Evolutionary conservation across 2,113 vertebrate genomes (phyloP).

Genomic region (Dicaeum eximium): DNA sequence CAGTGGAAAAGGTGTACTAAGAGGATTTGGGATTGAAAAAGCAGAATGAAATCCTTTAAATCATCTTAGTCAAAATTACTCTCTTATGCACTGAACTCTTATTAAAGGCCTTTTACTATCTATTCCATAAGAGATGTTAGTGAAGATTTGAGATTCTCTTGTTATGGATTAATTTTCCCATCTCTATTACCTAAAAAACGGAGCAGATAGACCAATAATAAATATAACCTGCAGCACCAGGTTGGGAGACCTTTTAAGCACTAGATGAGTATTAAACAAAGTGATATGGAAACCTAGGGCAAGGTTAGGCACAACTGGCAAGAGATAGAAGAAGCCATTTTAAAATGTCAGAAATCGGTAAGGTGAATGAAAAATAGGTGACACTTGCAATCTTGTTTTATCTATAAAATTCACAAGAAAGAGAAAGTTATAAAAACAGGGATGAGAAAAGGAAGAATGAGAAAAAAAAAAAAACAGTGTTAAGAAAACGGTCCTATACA

Average conservation of each 20-base stretch:
- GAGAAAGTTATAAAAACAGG: not conserved
- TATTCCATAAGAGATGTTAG: not conserved
- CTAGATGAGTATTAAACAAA: not conserved
- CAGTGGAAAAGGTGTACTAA: not conserved
- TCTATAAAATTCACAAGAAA: not conserved
- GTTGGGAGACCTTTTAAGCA: not conserved
- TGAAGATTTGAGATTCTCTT: not conserved
- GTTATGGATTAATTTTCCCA: not conserved
- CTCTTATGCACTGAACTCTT: not conserved
- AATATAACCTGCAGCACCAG: not conserved
- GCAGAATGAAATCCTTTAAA: not conserved
- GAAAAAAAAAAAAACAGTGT: not conserved
- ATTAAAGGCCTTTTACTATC: not conserved
- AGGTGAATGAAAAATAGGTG: not conserved
- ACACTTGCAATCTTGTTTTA: not conserved
- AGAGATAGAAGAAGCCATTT: not conserved
- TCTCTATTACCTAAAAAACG: not conserved
- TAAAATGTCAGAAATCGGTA: not conserved
- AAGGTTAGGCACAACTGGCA: accelerated
- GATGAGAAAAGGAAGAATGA: not conserved
- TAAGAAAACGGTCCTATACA: not conserved
- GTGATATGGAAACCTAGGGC: not conserved
- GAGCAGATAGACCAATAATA: not conserved
- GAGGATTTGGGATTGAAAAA: not conserved
- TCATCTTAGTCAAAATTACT: not conserved